These are phyloP conservation scores for Magallana angulata DNA, from an alignment of 1,140 invertebrate species.

Conservation along the genomic window DNA sequence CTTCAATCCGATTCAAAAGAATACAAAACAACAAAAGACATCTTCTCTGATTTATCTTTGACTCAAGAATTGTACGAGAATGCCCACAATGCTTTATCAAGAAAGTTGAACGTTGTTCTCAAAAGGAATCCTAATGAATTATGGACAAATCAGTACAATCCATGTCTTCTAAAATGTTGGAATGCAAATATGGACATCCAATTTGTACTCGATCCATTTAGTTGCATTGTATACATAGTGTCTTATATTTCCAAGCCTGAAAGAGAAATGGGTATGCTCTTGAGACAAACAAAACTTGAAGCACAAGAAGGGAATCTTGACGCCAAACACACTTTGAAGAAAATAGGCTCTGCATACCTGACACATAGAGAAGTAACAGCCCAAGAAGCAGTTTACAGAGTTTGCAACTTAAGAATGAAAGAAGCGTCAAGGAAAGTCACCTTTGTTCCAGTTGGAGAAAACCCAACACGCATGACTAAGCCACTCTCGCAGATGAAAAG, in stretches of 20 bases:
- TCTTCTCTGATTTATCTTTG: neutral
- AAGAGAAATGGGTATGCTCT: slow-evolving; percentile 48
- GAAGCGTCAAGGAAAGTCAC: too few relatives aligned
- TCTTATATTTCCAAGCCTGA: slow-evolving; percentile 55
- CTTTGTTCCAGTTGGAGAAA: too few relatives aligned
- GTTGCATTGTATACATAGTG: slow-evolving; percentile 55
- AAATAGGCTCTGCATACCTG: slow-evolving; percentile 48
- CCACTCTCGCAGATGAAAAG: too few relatives aligned
- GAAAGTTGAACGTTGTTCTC: slow-evolving; percentile 23
- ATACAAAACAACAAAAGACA: neutral
- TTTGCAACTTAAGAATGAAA: too few relatives aligned
- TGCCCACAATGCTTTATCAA: neutral
- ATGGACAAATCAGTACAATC: too few relatives aligned
- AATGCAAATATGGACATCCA: slow-evolving; percentile 57
- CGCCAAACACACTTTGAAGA: slow-evolving; percentile 46
- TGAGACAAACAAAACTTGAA: slow-evolving; percentile 50
- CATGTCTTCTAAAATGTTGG: slow-evolving; percentile 49
- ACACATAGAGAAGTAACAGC: slow-evolving; percentile 53
- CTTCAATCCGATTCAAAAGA: too few relatives aligned
- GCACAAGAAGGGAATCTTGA: slow-evolving; percentile 47
- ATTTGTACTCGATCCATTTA: slow-evolving; percentile 48
- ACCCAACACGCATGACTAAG: too few relatives aligned
- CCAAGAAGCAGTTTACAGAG: too few relatives aligned
- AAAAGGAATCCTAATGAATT: slow-evolving; percentile 40
- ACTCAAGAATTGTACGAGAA: neutral